Base-by-base conservation (phyloP, 2,797 vertebrate species). In the Nannoperca australis region DNA sequence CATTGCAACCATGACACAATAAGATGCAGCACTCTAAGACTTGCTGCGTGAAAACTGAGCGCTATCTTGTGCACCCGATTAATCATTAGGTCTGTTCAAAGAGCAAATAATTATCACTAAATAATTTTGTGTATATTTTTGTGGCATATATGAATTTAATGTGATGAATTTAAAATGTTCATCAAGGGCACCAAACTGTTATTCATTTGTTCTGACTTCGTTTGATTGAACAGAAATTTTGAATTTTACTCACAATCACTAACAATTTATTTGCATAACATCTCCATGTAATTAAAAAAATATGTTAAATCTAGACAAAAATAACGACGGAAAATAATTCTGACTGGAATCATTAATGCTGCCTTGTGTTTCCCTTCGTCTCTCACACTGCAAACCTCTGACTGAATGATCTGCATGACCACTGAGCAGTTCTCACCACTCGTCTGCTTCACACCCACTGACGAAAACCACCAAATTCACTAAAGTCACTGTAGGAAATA, bases 401-500 rank as follows among this genome's bases (percentile, higher is more conserved):
- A 60, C 73, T 87, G 76, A 77, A 54, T 27, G 64, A 78, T 84
- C 49, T 83, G 76, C 59, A 42, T 71, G 75, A 75, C 82, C 83
- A 81, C 77, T 74, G 74, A 72, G 79, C 55, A 53, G 22, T 66
- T 71, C 73, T 76, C 83, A 64, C 34, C 81, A 75, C 5, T 63
- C 79, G 77, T 71, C 82, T 63, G 54, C 27, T 66, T 88, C 81
- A 76, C 84, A 88, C 78, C 64, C 76, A 63, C 80, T 66, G 76
- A 78, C 70, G 64, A 86, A 88, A 87, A 69, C 20, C 74, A 74
- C 70, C 60, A 84, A 90, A 89, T 76, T 82, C 76, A 80, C 85
- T 70, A 71, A 89, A 91, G 81, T 88, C 81, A 86, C 54, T 54
- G 81, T 44, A 38, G 73, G 77, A 91, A 89, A 89, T 83, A 84